Evolutionary conservation across 2,888 invertebrate species (phyloP), one percentile per base, ranked within the genome.

Genomic region (Andrena haemorrhoa): DNA sequence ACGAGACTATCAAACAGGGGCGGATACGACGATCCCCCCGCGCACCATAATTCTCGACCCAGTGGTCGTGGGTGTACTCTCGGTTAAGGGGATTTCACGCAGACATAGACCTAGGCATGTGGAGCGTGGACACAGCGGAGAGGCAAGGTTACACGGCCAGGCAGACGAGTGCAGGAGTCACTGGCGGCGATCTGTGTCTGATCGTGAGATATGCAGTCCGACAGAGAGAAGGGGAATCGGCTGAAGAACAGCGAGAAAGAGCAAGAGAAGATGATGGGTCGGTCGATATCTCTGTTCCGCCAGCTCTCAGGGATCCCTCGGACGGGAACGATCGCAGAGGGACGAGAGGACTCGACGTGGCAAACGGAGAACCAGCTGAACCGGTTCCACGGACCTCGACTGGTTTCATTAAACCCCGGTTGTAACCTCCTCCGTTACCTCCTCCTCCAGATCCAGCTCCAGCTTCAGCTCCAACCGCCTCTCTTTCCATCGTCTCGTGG

Each of bases 351-450:
- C 60, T 10, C 75, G 75, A 83, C 68, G 78, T 75, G 87, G 83
- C 84, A 80, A 83, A 83, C 81, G 79, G 79, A 82, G 89, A 91
- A 92, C 91, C 89, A 79, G 92, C 86, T 78, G 83, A 89, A 92
- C 93, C 92, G 92, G 93, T 93, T 92, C 89, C 86, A 87, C 88
- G 89, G 87, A 88, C 86, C 89, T 90, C 86, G 90, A 89, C 92
- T 89, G 89, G 91, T 92, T 92, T 92, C 91, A 91, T 93, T 92
- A 92, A 92, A 92, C 90, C 88, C 89, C 91, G 88, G 88, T 90
- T 90, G 90, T 91, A 90, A 87, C 89, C 89, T 88, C 89, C 88
- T 85, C 88, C 88, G 80, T 83, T 66, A 47, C 76, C 68, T 65
- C 63, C 75, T 75, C 72, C 69, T 64, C 49, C 71, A 63, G 26